These are phyloP conservation scores for Xiphorhynchus erythropygius DNA, from an alignment of 2,797 vertebrate genomes.

Conservation along the genomic window DNA sequence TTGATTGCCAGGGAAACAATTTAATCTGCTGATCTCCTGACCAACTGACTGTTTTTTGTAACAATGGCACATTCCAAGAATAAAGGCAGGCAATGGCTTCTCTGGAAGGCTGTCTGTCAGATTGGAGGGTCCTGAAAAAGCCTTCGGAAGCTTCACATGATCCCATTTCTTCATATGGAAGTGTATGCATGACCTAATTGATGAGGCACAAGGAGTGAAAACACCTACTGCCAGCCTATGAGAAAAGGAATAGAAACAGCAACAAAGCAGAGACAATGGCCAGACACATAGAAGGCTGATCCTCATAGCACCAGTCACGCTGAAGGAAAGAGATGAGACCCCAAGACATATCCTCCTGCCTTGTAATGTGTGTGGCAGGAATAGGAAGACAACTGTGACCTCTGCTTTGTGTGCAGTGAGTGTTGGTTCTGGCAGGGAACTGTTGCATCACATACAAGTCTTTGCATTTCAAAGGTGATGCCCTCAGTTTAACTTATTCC, in stretches of 20 bases:
- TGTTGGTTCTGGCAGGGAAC: accelerated
- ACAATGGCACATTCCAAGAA: neutral
- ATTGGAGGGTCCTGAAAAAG: neutral
- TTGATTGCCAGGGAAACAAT: neutral
- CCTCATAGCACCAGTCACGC: neutral
- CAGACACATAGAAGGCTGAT: accelerated
- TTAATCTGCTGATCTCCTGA: neutral
- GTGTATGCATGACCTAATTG: neutral
- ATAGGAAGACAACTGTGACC: neutral
- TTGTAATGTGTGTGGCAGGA: neutral
- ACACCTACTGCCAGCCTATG: neutral
- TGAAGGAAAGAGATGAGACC: neutral
- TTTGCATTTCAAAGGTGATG: neutral
- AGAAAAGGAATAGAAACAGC: neutral
- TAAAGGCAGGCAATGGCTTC: neutral
- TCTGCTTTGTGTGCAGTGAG: accelerated
- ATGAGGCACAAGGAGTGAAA: neutral
- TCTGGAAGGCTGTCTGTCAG: neutral
- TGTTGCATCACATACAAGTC: accelerated
- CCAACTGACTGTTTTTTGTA: neutral
- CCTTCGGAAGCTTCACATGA: neutral
- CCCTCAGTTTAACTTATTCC: neutral
- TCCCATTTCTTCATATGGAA: neutral
- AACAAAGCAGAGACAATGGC: neutral
- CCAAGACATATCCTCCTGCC: neutral